Conservation (phyloP, 2,888 invertebrate genomes). For the Notodonta dromedarius region DNA sequence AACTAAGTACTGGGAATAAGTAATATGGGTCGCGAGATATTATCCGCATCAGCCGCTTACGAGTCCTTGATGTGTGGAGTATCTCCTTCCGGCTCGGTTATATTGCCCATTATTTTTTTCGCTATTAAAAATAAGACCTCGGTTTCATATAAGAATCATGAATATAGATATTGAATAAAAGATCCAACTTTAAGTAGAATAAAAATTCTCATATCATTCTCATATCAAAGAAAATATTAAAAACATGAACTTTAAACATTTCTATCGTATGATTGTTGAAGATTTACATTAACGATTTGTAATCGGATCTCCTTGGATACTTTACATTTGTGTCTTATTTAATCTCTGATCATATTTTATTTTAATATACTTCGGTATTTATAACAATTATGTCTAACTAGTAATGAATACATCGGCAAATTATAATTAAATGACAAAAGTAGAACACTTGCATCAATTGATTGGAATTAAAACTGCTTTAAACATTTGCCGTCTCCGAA, state of each 20-base stretch:
- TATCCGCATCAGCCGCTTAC: slow-evolving; percentile 27
- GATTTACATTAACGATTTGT: slow-evolving; percentile 22
- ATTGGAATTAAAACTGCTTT: slow-evolving; percentile 64
- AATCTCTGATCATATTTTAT: slow-evolving; percentile 1
- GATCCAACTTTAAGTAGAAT: slow-evolving; percentile 10
- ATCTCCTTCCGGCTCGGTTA: slow-evolving; percentile 37
- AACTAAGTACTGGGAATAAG: neutral
- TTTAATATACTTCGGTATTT: neutral
- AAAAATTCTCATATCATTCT: slow-evolving; percentile 13
- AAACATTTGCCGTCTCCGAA: slow-evolving; percentile 69
- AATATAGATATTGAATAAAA: slow-evolving; percentile 18
- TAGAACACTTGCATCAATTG: slow-evolving; percentile 69
- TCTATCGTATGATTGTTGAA: slow-evolving; percentile 15
- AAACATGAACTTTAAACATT: slow-evolving; percentile 12
- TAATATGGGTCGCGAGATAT: slow-evolving; percentile 3
- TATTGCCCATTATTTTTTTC: slow-evolving; percentile 25
- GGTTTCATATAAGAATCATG: slow-evolving; percentile 19
- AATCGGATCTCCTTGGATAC: slow-evolving; percentile 20
- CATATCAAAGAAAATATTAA: slow-evolving; percentile 12
- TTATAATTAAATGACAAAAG: slow-evolving; percentile 68
- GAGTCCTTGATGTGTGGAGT: slow-evolving; percentile 31
- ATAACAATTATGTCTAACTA: slow-evolving; percentile 30
- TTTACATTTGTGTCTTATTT: slow-evolving; percentile 23
- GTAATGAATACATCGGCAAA: slow-evolving; percentile 46
- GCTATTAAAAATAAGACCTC: slow-evolving; percentile 26